These are phyloP conservation scores for Varanus komodoensis DNA, from an alignment of 2,113 vertebrate species.

Conservation along the genomic window DNA sequence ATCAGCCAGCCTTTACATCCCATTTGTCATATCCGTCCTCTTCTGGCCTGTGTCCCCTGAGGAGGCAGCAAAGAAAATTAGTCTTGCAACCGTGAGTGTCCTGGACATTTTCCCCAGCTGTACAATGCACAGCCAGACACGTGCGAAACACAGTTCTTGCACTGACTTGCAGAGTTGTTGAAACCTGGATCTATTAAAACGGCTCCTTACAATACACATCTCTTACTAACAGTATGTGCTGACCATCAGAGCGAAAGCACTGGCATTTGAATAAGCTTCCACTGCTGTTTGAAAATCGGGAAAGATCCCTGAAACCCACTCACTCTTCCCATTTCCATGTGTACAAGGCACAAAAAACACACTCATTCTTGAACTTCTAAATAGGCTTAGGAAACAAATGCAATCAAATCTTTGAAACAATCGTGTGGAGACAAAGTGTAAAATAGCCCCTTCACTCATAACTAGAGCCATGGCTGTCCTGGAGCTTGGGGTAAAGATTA, in stretches of 20 bases:
- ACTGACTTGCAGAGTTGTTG: background rate
- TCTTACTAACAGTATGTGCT: background rate
- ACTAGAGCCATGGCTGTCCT: conserved; percentile 1
- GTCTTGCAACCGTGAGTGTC: background rate
- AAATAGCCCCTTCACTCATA: conserved; percentile 40
- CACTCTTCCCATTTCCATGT: background rate
- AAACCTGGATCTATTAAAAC: background rate
- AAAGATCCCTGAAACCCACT: background rate
- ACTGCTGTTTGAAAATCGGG: conserved; percentile 21
- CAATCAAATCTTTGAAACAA: conserved; percentile 4
- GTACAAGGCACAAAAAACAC: background rate
- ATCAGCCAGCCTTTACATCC: background rate
- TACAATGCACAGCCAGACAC: background rate
- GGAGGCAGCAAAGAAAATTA: background rate
- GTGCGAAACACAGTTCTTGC: background rate
- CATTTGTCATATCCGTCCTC: background rate
- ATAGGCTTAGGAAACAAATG: background rate
- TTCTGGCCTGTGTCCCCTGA: background rate
- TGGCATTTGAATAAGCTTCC: background rate
- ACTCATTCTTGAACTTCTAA: background rate
- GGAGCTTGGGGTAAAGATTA: too few relatives aligned
- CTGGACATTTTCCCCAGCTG: background rate
- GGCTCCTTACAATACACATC: background rate
- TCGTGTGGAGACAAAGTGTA: conserved; percentile 22
- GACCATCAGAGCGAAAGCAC: background rate